phyloP scores from a whole-genome alignment of 2,797 vertebrate species.

The Arrhamphus sclerolepis region DNA sequence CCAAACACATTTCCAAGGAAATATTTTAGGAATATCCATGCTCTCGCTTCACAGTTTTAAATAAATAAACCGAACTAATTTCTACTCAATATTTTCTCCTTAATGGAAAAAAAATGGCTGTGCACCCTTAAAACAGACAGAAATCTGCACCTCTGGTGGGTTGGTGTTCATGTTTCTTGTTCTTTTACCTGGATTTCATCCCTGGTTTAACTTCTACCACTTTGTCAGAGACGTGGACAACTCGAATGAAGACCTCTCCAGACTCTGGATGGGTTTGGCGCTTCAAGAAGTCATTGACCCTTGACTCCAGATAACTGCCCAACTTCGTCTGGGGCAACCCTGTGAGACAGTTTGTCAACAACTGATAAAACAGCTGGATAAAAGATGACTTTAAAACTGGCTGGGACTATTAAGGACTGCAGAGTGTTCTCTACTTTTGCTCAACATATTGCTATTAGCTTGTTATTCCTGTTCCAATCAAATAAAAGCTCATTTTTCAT shows the following conservation, averaged over 20 bases:
- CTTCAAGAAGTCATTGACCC: slow-evolving; percentile 93
- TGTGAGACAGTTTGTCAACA: slow-evolving; percentile 46
- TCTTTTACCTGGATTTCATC: slow-evolving; percentile 95
- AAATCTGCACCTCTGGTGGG: not conserved
- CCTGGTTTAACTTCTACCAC: slow-evolving; percentile 98
- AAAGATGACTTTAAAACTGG: not conserved
- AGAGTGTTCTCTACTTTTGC: too few species aligned
- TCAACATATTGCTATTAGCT: too few species aligned
- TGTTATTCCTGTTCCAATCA: too few species aligned
- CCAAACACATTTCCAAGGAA: not conserved
- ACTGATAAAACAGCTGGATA: not conserved
- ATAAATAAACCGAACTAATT: not conserved
- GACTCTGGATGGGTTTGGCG: slow-evolving; percentile 90
- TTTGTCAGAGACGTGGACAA: slow-evolving; percentile 98
- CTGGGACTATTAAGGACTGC: not conserved
- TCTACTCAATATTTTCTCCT: too few species aligned
- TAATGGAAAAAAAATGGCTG: too few species aligned
- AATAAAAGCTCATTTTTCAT: too few species aligned
- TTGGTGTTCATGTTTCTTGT: not conserved
- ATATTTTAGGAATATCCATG: not conserved
- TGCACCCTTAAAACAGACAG: too few species aligned
- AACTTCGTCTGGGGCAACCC: slow-evolving; percentile 95
- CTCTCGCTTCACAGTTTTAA: not conserved
- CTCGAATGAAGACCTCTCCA: slow-evolving; percentile 93
- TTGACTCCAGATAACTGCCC: slow-evolving; percentile 88